Conservation (phyloP, 2,888 invertebrate genomes). For the Micropterix aruncella region DNA sequence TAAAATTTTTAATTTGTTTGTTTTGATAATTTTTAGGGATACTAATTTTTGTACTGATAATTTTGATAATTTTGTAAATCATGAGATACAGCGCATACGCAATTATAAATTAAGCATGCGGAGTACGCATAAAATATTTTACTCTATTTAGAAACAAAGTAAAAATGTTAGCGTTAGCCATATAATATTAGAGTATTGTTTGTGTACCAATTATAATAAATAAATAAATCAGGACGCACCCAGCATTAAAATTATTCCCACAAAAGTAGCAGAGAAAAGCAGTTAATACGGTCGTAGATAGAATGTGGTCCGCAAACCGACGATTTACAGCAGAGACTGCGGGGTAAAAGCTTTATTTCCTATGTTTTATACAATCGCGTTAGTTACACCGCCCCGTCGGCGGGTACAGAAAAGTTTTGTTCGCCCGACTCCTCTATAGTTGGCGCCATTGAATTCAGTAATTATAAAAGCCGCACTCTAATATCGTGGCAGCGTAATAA, state of each 20-base stretch:
- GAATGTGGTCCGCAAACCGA: slow-evolving; percentile 6
- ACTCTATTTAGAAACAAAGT: no score
- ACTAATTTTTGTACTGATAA: no score
- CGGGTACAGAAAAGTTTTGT: slow-evolving; percentile 3
- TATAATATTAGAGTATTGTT: no score
- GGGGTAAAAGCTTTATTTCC: slow-evolving; percentile 12
- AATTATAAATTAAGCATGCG: no score
- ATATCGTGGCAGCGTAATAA: no score
- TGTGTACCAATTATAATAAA: no score
- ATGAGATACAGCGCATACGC: no score
- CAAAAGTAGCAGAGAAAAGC: slow-evolving; percentile 1
- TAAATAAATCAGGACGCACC: slow-evolving; percentile 1
- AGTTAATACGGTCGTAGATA: slow-evolving; percentile 4
- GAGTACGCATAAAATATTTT: no score
- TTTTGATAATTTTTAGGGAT: no score
- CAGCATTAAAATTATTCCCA: background rate
- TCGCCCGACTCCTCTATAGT: background rate
- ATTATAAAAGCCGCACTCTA: background rate
- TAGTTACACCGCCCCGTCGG: background rate
- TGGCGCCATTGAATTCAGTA: slow-evolving; percentile 1
- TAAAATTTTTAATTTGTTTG: no score
- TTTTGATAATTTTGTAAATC: no score
- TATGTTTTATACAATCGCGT: slow-evolving; percentile 8
- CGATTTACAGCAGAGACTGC: slow-evolving; percentile 9
- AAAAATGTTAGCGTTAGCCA: no score